A percentile compares a stretch with the other conserved stretches of the same genome.
Conservation (phyloP, 1,140 invertebrate species). For the Drosophila hydei region DNA sequence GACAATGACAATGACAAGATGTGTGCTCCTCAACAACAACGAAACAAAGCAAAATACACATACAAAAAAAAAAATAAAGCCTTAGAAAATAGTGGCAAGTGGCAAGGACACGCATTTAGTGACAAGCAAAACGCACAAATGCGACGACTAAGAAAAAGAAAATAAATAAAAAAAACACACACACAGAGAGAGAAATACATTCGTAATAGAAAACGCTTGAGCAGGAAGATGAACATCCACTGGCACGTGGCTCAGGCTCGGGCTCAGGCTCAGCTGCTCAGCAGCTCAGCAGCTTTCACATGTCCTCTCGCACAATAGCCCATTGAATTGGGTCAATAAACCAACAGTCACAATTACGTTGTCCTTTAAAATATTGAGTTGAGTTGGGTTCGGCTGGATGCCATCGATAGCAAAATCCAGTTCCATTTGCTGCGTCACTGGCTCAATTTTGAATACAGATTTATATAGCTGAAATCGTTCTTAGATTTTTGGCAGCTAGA, state of each 20-base stretch:
- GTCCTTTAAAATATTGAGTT: constrained; percentile 4
- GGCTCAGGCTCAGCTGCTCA: not conserved
- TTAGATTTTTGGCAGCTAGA: too few species aligned
- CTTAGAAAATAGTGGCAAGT: constrained; percentile 40
- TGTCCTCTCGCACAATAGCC: constrained; percentile 3
- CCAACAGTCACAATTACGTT: constrained; percentile 8
- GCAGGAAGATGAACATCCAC: not conserved
- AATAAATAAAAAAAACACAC: not conserved
- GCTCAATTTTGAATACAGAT: too few species aligned
- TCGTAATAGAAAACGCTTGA: constrained; percentile 25
- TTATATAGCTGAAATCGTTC: too few species aligned
- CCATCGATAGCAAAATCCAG: too few species aligned
- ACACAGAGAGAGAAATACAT: constrained; percentile 29
- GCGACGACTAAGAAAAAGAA: constrained; percentile 21
- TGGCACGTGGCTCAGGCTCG: not conserved
- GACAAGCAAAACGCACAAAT: constrained; percentile 35
- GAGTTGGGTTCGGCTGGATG: too few species aligned
- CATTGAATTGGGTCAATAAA: constrained; percentile 17
- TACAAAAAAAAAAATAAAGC: constrained; percentile 20
- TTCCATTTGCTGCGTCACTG: too few species aligned
- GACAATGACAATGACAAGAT: constrained; percentile 46
- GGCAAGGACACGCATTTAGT: constrained; percentile 54
- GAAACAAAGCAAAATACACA: constrained; percentile 13
- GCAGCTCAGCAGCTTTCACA: not conserved
- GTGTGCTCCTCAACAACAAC: constrained; percentile 30